Evolutionary conservation across 1,140 invertebrate genomes (phyloP).

Genomic region (Hermetia illucens): DNA sequence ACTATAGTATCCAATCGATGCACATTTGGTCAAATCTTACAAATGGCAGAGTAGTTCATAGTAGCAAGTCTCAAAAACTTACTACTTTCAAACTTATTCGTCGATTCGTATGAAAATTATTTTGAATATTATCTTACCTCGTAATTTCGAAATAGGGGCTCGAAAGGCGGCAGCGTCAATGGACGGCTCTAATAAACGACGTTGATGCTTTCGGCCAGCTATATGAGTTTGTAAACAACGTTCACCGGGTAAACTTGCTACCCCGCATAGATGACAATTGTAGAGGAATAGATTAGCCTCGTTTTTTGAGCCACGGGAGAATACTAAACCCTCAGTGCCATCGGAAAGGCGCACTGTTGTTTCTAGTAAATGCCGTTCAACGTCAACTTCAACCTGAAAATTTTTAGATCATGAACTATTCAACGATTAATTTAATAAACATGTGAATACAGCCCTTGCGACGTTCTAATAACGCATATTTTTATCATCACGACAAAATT

Average conservation of each 20-base stretch:
- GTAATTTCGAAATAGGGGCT: background rate
- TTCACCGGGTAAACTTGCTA: conserved; percentile 5
- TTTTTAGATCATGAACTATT: background rate
- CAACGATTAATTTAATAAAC: too few relatives aligned
- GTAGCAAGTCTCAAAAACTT: background rate
- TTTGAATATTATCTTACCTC: background rate
- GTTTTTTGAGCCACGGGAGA: background rate
- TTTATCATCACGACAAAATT: too few relatives aligned
- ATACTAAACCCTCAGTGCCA: conserved; percentile 1
- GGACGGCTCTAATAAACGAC: conserved; percentile 12
- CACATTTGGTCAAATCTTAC: background rate
- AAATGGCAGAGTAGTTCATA: background rate
- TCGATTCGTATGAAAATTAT: background rate
- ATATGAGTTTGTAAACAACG: conserved; percentile 21
- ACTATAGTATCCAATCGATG: background rate
- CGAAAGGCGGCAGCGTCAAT: conserved; percentile 4
- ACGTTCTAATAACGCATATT: too few relatives aligned
- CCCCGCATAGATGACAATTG: conserved; percentile 6
- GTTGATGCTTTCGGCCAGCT: conserved; percentile 32
- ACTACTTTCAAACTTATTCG: background rate
- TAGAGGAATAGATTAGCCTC: background rate
- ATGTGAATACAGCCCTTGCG: too few relatives aligned
- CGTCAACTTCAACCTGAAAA: conserved; percentile 5
- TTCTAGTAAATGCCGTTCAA: conserved; percentile 2
- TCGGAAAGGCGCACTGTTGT: conserved; percentile 4